phyloP scores from a whole-genome alignment of 2,888 invertebrate genomes.

The Dicycla oo region DNA sequence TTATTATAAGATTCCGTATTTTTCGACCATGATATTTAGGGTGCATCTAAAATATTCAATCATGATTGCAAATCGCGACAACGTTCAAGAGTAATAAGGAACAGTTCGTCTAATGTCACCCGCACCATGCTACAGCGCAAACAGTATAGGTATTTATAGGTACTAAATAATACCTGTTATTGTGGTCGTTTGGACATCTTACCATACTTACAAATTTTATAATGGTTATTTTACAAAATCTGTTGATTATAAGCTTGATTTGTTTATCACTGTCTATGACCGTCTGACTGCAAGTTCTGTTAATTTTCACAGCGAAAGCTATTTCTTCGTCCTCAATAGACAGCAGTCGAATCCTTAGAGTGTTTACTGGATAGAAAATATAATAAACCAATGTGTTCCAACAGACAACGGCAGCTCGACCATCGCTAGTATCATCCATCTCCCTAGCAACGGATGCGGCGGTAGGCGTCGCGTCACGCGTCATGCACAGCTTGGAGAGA shows the following conservation, averaged over 20 bases:
- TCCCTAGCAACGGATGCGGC: slow-evolving; percentile 86
- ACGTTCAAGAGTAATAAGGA: no score
- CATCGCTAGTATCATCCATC: slow-evolving; percentile 87
- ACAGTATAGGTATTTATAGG: slow-evolving; percentile 3
- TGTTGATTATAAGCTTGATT: not conserved
- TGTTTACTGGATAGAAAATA: no score
- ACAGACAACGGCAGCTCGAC: slow-evolving; percentile 83
- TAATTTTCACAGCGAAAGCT: not conserved
- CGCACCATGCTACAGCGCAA: no score
- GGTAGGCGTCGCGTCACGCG: slow-evolving; percentile 74
- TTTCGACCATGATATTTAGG: no score
- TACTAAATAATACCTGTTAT: not conserved
- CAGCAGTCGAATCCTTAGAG: no score
- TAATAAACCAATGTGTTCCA: not conserved
- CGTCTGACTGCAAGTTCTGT: not conserved
- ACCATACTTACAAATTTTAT: not conserved
- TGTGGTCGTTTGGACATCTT: not conserved
- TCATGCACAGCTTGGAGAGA: slow-evolving; percentile 86
- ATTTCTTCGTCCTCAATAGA: no score
- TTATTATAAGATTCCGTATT: no score
- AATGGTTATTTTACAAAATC: not conserved
- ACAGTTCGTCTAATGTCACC: no score
- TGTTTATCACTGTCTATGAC: not conserved
- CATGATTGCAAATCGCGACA: no score
- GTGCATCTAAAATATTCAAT: no score